Percentiles rank a stretch among this genome's conserved stretches.
These are phyloP conservation scores for Cheilosia vulpina DNA, from an alignment of 2,888 invertebrate species.

Conservation along the genomic window DNA sequence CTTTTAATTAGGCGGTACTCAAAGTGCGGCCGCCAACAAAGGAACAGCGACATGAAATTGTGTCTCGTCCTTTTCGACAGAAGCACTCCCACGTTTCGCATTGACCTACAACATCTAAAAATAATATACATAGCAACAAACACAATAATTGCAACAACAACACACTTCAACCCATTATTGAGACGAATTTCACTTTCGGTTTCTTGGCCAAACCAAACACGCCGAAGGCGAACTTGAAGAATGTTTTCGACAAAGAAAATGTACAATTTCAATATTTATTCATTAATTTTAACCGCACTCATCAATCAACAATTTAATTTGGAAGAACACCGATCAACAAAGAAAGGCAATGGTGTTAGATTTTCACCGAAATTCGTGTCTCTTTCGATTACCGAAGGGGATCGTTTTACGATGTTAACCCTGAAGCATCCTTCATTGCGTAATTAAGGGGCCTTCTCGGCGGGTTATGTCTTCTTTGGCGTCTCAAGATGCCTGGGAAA, in stretches of 20 bases:
- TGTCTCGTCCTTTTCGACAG: no score
- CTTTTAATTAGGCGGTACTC: neutral
- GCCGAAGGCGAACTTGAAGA: slow-evolving; percentile 27
- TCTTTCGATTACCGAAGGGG: neutral
- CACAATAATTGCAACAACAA: neutral
- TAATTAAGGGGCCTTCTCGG: neutral
- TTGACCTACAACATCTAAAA: no score
- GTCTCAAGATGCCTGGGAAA: neutral
- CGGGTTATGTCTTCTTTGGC: slow-evolving; percentile 1
- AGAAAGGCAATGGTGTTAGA: neutral
- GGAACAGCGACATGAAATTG: no score
- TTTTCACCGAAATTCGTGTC: slow-evolving; percentile 2
- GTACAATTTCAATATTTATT: slow-evolving; percentile 7
- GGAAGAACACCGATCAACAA: slow-evolving; percentile 8
- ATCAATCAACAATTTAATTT: slow-evolving; percentile 18
- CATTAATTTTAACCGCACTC: neutral
- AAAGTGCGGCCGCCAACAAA: no score
- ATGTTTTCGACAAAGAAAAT: slow-evolving; percentile 30
- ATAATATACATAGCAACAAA: no score
- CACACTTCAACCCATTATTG: slow-evolving; percentile 25
- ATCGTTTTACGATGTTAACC: neutral
- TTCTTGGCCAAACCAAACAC: slow-evolving; percentile 22
- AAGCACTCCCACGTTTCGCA: no score
- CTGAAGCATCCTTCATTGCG: slow-evolving; percentile 34
- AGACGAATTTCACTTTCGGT: slow-evolving; percentile 44